Evolutionary conservation across 2,888 invertebrate species (phyloP).

Genomic region (Volucella inanis): DNA sequence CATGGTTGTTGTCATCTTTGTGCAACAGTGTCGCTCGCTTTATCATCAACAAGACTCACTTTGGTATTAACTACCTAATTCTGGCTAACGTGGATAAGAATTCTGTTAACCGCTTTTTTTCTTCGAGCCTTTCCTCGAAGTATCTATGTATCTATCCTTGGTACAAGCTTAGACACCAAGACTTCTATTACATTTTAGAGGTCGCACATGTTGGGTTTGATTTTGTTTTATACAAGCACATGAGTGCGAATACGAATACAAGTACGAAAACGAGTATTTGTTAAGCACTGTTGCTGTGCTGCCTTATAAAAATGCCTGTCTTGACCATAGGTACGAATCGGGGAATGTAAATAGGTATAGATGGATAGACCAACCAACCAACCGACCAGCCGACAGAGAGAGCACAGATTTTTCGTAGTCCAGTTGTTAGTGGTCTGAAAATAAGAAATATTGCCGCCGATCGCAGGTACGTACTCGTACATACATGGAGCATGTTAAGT

Average conservation of each 20-base stretch:
- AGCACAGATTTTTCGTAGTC: conserved; percentile 41
- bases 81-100: conserved; percentile 56
- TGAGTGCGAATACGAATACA: no score
- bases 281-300: neutral
- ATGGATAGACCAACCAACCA: neutral
- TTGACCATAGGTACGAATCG: conserved; percentile 47
- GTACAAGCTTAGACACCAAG: conserved; percentile 14
- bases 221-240: conserved; percentile 45
- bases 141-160: conserved; percentile 44
- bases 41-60: conserved; percentile 55
- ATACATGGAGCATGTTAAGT: conserved; percentile 66
- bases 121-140: conserved; percentile 26
- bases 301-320: conserved; percentile 23
- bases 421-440: conserved; percentile 49
- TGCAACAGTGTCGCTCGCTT: neutral
- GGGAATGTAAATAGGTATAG: conserved; percentile 53
- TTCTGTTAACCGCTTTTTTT: conserved; percentile 1
- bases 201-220: conserved; percentile 67
- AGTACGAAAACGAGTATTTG: no score
- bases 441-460: conserved; percentile 56
- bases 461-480: conserved; percentile 34
- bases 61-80: conserved; percentile 62
- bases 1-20: conserved; percentile 58
- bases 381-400: conserved; percentile 4
- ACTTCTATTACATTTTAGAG: conserved; percentile 62